Evolutionary conservation across 2,888 invertebrate genomes (phyloP).

Genomic region (Busseola fusca): DNA sequence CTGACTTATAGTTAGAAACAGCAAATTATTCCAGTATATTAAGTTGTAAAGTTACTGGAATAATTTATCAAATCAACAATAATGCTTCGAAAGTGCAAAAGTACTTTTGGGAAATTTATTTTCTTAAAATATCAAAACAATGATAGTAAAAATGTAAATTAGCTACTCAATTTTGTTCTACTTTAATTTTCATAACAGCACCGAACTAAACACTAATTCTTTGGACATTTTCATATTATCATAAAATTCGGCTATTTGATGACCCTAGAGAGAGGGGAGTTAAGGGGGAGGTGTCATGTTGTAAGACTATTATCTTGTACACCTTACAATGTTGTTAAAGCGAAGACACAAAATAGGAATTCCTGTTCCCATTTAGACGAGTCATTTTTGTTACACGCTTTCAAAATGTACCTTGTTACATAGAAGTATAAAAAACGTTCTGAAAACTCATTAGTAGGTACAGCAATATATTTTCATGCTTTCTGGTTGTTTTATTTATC

Average conservation of each 20-base stretch:
- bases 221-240: conserved; percentile 24
- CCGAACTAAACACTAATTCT: conserved; percentile 14
- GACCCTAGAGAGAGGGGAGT: conserved; percentile 44
- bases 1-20: too few relatives aligned
- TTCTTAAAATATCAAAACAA: neutral
- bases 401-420: conserved; percentile 26
- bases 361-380: conserved; percentile 35
- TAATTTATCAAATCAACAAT: too few relatives aligned
- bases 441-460: conserved; percentile 9
- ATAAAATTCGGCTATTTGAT: conserved; percentile 36
- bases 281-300: conserved; percentile 55
- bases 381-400: conserved; percentile 38
- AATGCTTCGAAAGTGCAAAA: neutral
- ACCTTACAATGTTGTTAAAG: conserved; percentile 57
- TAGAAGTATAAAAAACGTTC: neutral
- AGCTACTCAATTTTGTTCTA: conserved; percentile 2
- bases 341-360: conserved; percentile 43
- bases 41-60: too few relatives aligned
- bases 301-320: conserved; percentile 55
- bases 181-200: conserved; percentile 3
- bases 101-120: neutral
- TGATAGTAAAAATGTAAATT: conserved; percentile 1
- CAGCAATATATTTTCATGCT: neutral
- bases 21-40: too few relatives aligned
- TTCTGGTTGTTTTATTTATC: neutral